phyloP scores from a whole-genome alignment of 2,888 invertebrate species.

The Bellardia bayeri region DNA sequence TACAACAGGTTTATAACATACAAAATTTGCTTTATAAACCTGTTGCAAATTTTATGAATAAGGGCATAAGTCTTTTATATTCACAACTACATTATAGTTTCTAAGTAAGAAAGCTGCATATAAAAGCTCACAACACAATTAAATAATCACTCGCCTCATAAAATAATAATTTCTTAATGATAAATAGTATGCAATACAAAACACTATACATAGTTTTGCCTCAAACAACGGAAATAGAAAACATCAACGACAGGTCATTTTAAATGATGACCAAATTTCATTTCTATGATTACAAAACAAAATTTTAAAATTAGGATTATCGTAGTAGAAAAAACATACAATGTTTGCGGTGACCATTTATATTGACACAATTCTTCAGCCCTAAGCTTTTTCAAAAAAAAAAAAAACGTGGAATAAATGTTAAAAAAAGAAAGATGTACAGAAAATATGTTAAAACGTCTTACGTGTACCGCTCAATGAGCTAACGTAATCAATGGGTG shows the following conservation, averaged over 20 bases:
- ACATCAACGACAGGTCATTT: constrained; percentile 27
- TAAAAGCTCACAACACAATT: constrained; percentile 13
- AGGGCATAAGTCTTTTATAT: not conserved
- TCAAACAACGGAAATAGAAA: constrained; percentile 61
- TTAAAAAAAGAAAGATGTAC: constrained; percentile 15
- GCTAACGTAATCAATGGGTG: constrained; percentile 54
- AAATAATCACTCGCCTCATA: not conserved
- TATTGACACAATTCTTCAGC: constrained; percentile 65
- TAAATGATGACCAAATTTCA: constrained; percentile 5
- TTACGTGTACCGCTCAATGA: constrained; percentile 45
- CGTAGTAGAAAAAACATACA: not conserved
- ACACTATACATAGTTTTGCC: constrained; percentile 17
- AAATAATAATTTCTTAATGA: constrained; percentile 49
- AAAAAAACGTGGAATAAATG: not conserved
- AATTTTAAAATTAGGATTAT: not conserved
- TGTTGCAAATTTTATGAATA: no score
- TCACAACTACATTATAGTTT: not conserved
- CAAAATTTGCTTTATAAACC: no score
- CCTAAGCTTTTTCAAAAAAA: constrained; percentile 13
- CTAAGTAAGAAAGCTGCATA: not conserved
- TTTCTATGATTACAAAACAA: not conserved
- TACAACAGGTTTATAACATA: no score
- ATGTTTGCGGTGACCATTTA: constrained; percentile 55
- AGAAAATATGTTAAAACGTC: constrained; percentile 29
- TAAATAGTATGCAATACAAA: constrained; percentile 32